Conservation (phyloP, 2,797 vertebrate species). For the Gallirallus australis region DNA sequence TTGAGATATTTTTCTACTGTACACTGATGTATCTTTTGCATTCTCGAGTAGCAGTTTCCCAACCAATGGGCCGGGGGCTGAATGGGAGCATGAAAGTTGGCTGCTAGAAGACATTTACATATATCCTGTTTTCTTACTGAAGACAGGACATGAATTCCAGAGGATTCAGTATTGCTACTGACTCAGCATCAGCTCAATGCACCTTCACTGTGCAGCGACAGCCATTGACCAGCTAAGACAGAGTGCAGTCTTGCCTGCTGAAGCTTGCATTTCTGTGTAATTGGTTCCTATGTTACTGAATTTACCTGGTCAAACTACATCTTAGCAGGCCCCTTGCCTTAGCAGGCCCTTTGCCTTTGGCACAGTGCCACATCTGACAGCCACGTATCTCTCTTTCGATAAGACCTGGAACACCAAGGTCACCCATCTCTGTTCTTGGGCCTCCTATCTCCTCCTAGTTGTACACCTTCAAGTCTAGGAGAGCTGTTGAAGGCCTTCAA, state of each 20-base stretch:
- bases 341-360: neutral
- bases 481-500: neutral
- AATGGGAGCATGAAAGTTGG: neutral
- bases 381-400: fast-evolving
- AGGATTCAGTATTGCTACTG: neutral
- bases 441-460: neutral
- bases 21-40: neutral
- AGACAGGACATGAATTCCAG: neutral
- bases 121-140: neutral
- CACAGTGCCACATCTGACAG: fast-evolving
- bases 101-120: neutral
- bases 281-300: slow-evolving; percentile 5
- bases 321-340: neutral
- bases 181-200: neutral
- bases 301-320: neutral
- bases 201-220: fast-evolving
- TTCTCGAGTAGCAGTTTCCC: neutral
- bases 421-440: fast-evolving
- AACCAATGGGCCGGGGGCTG: neutral
- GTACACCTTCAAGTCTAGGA: neutral
- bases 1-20: neutral
- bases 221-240: neutral
- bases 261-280: neutral
- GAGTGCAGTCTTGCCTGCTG: neutral
- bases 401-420: neutral